phyloP scores from a whole-genome alignment of 1,140 invertebrate species.

The Eupristina koningsbergeri region DNA sequence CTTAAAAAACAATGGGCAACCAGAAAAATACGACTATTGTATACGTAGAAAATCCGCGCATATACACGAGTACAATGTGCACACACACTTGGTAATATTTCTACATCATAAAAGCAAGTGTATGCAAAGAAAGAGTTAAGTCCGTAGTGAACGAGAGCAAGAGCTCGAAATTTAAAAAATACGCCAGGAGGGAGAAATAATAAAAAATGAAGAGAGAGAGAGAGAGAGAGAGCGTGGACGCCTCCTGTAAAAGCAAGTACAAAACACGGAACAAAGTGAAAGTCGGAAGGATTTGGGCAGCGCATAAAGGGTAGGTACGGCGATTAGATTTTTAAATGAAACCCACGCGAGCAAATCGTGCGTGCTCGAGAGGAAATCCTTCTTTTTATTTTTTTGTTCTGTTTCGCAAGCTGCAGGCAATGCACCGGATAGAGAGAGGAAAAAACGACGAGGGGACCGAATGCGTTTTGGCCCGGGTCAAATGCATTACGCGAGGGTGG shows the following conservation, averaged over 20 bases:
- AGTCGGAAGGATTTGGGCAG: slow-evolving; percentile 43
- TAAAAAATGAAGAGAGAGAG: slow-evolving; percentile 10
- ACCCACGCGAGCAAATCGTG: slow-evolving; percentile 47
- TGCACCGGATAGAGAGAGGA: not conserved
- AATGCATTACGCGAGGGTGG: slow-evolving; percentile 63
- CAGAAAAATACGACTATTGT: slow-evolving; percentile 34
- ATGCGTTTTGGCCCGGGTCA: slow-evolving; percentile 68
- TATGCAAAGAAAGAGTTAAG: slow-evolving; percentile 41
- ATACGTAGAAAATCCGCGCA: slow-evolving; percentile 12
- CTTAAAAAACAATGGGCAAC: slow-evolving; percentile 43
- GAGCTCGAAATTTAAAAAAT: slow-evolving; percentile 36
- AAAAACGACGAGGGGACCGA: slow-evolving; percentile 56
- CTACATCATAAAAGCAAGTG: slow-evolving; percentile 27
- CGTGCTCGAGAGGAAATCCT: slow-evolving; percentile 40
- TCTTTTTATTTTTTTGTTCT: slow-evolving; percentile 19
- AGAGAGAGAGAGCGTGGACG: not conserved
- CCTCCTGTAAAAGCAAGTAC: slow-evolving; percentile 33
- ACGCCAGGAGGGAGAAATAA: slow-evolving; percentile 2
- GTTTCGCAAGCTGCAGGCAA: not conserved
- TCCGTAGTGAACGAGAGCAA: slow-evolving; percentile 5
- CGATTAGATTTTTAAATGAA: slow-evolving; percentile 52
- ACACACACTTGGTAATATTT: slow-evolving; percentile 15
- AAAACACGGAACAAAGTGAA: slow-evolving; percentile 45
- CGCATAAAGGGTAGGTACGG: not conserved
- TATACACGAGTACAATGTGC: slow-evolving; percentile 6